phyloP scores from a whole-genome alignment of 1,140 invertebrate genomes.

The Drosophila novamexicana region DNA sequence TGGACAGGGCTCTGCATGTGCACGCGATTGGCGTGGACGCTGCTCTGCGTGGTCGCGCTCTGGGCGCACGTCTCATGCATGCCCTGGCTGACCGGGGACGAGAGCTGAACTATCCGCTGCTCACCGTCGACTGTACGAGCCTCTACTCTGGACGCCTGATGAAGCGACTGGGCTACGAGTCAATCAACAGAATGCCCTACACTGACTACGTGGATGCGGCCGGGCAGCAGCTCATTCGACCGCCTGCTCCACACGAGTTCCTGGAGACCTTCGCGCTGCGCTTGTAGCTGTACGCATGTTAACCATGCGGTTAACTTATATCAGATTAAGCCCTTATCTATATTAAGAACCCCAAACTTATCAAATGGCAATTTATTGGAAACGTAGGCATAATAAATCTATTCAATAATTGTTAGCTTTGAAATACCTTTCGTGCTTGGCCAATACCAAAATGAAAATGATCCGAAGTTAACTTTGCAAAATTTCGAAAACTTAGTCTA shows the following conservation, averaged over 20 bases:
- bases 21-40: slow-evolving; percentile 60
- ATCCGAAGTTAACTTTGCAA: too few species aligned
- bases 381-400: too few species aligned
- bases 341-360: too few species aligned
- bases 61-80: slow-evolving; percentile 50
- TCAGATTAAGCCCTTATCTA: too few species aligned
- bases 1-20: slow-evolving; percentile 48
- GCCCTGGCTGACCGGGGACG: slow-evolving; percentile 25
- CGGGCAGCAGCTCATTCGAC: slow-evolving; percentile 52
- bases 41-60: slow-evolving; percentile 39
- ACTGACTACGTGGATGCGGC: slow-evolving; percentile 47
- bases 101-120: slow-evolving; percentile 45
- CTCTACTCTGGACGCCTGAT: slow-evolving; percentile 57
- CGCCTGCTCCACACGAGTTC: slow-evolving; percentile 57
- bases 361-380: too few species aligned
- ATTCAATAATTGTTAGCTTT: too few species aligned
- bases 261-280: slow-evolving; percentile 62
- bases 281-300: slow-evolving; percentile 5
- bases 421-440: too few species aligned
- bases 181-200: slow-evolving; percentile 47
- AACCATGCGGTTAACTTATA: too few species aligned
- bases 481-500: too few species aligned
- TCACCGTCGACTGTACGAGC: slow-evolving; percentile 67
- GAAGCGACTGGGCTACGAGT: slow-evolving; percentile 51
- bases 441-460: too few species aligned